Conservation (phyloP, 2,888 invertebrate species). For the Lithophane leautieri region DNA sequence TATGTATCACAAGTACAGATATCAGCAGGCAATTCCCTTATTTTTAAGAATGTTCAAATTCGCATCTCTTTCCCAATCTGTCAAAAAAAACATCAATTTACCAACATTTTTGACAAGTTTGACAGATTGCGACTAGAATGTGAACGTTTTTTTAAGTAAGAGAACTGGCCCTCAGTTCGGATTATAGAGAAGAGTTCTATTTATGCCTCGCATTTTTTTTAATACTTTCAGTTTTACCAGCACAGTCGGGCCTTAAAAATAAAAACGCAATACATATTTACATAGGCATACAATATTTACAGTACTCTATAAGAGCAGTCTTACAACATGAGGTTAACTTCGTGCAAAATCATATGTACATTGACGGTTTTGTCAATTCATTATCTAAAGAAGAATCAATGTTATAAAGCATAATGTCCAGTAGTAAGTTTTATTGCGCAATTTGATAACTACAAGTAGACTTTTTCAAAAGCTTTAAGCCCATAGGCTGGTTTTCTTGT, state of each 20-base stretch:
- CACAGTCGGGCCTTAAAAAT: constrained; percentile 36
- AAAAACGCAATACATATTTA: constrained; percentile 56
- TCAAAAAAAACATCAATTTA: too few species aligned
- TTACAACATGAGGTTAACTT: constrained; percentile 62
- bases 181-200: background rate
- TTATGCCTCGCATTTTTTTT: background rate
- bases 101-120: too few species aligned
- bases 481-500: too few species aligned
- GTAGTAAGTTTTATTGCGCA: constrained; percentile 18
- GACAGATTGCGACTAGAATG: too few species aligned
- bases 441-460: background rate
- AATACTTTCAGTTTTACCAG: background rate
- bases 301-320: constrained; percentile 74
- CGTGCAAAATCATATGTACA: constrained; percentile 49
- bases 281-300: constrained; percentile 68
- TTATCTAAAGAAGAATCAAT: constrained; percentile 47
- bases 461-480: background rate
- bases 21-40: too few species aligned
- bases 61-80: too few species aligned
- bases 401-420: constrained; percentile 8
- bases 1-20: too few species aligned
- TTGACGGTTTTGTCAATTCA: constrained; percentile 46
- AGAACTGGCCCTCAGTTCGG: too few species aligned
- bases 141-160: too few species aligned
- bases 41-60: too few species aligned